Evolutionary conservation across 2,888 invertebrate genomes (phyloP), one percentile per base, ranked within the genome.

Genomic region (Venustoraphidia nigricollis): DNA sequence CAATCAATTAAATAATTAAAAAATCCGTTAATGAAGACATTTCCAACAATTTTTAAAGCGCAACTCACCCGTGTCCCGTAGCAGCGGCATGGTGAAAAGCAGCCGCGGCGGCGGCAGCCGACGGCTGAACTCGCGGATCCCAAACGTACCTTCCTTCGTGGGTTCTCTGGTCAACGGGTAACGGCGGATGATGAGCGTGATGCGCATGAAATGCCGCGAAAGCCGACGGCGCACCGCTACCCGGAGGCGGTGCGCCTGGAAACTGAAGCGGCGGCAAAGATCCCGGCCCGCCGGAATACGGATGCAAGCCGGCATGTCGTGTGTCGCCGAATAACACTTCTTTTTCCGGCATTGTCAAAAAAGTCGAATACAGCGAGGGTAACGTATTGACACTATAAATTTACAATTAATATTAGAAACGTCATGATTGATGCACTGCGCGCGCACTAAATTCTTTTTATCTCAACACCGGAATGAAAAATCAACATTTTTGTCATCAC

Each of bases 171-270:
- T 76, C 77, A 56, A 77, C 75, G 9, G 77, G 74, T 42, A 67
- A 56, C 40, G 77, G 76, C 4, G 76, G 75, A 47, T 76, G 72
- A 62, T 76, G 77, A 17, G 76, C 75, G 71, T 66, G 62, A 71
- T 72, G 59, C 68, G 71, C 53, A 68, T 72, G 67, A 54, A 65
- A 66, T 46, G 65, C 66, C 60, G 66, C 65, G 57, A 43, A 43
- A 47, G 65, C 65, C 59, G 66, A 64, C 57, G 39, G 36, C 9
- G 40, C 46, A 11, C 40, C 46, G n/a, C 36, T 37, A 37, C 11
- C 37, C 36, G 37, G 36, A 17, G 45, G 45, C 59, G 65, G 64
- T 11, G 36, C 37, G 6, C 34, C 42, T 56, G 66, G 65, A 57
- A 66, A 66, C 56, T 65, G 66, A 55, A 66, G 59, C 44, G 66